phyloP scores from a whole-genome alignment of 2,888 invertebrate genomes.

The Elmis aenea region DNA sequence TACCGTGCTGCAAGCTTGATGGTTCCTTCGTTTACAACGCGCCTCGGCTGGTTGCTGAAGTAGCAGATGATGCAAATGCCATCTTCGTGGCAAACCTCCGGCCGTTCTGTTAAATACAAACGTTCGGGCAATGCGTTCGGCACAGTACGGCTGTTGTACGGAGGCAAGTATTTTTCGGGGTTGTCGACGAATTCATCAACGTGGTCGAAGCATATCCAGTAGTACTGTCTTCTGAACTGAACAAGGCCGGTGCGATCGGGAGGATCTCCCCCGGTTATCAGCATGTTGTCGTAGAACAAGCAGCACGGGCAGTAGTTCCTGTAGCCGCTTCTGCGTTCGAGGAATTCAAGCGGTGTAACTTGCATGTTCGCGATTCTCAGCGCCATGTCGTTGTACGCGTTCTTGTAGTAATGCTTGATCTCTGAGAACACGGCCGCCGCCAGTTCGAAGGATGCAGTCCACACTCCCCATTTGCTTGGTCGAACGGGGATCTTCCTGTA shows the following conservation, averaged over 20 bases:
- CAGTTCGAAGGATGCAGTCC: slow-evolving; percentile 44
- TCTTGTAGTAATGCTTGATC: slow-evolving; percentile 51
- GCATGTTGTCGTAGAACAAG: slow-evolving; percentile 38
- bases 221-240: slow-evolving; percentile 52
- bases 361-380: slow-evolving; percentile 51
- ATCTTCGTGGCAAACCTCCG: slow-evolving; percentile 45
- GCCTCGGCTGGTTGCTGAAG: slow-evolving; percentile 50
- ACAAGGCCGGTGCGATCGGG: slow-evolving; percentile 54
- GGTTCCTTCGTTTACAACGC: slow-evolving; percentile 47
- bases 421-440: slow-evolving; percentile 44
- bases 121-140: slow-evolving; percentile 50
- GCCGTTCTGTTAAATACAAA: slow-evolving; percentile 25
- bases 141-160: slow-evolving; percentile 36
- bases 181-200: slow-evolving; percentile 46
- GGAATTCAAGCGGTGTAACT: slow-evolving; percentile 53
- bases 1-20: slow-evolving; percentile 49
- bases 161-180: slow-evolving; percentile 47
- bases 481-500: slow-evolving; percentile 48
- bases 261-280: slow-evolving; percentile 46
- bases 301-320: slow-evolving; percentile 59
- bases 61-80: slow-evolving; percentile 61
- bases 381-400: slow-evolving; percentile 47
- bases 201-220: slow-evolving; percentile 59
- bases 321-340: slow-evolving; percentile 45
- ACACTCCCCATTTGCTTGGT: slow-evolving; percentile 54